A percentile compares a stretch with the other conserved stretches of the same genome.
phyloP scores from a whole-genome alignment of 2,113 vertebrate genomes.

The Urocynchramus pylzowi region DNA sequence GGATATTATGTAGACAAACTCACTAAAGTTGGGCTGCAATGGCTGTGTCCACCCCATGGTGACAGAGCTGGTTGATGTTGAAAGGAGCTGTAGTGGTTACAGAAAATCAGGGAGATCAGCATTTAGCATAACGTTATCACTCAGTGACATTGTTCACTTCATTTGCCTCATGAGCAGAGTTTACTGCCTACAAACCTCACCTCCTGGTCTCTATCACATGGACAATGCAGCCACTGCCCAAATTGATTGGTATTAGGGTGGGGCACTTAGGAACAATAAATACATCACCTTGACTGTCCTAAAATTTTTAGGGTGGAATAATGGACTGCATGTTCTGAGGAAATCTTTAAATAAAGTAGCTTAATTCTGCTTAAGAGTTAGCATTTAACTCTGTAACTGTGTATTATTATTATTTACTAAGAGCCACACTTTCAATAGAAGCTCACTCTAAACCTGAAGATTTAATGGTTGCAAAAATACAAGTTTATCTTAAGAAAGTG shows the following conservation, averaged over 20 bases:
- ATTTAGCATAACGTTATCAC: background rate
- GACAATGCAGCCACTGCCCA: conserved; percentile 1
- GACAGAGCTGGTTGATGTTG: background rate
- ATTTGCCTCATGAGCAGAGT: background rate
- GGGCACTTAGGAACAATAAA: background rate
- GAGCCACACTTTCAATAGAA: background rate
- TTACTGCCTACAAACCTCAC: background rate
- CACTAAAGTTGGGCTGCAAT: background rate
- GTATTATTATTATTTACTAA: background rate
- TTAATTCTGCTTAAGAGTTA: background rate
- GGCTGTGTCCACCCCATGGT: background rate
- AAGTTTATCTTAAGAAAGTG: background rate
- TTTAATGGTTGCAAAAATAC: background rate
- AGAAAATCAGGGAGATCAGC: background rate
- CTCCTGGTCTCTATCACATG: background rate
- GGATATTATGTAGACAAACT: background rate
- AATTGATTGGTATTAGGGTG: background rate
- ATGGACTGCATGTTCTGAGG: background rate
- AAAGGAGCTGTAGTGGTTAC: background rate
- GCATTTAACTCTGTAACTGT: background rate
- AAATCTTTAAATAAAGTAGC: background rate
- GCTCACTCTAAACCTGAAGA: background rate
- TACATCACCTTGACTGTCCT: background rate
- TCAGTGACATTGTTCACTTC: background rate
- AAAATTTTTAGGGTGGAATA: background rate